Evolutionary conservation across 2,888 invertebrate genomes (phyloP).

Genomic region (Zygothrica quintamaculata): DNA sequence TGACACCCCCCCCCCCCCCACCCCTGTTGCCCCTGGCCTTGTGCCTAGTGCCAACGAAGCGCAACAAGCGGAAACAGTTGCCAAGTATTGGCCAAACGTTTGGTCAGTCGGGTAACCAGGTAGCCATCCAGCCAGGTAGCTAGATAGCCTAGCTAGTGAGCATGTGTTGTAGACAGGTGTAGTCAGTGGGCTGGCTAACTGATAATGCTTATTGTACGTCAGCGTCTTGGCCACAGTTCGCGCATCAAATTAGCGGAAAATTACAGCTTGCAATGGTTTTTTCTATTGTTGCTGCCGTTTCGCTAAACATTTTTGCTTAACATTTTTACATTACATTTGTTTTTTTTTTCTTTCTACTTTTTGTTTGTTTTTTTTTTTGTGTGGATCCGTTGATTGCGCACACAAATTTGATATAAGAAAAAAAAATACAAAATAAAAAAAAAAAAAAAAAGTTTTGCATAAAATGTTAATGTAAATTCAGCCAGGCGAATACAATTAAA

Average conservation of each 20-base stretch:
- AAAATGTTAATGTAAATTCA: slow-evolving; percentile 43
- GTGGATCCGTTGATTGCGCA: slow-evolving; percentile 45
- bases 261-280: slow-evolving; percentile 55
- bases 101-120: slow-evolving; percentile 21
- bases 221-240: slow-evolving; percentile 46
- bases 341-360: slow-evolving; percentile 1
- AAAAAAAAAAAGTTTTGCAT: slow-evolving; percentile 56
- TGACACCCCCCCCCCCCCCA: not conserved
- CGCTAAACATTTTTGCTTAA: slow-evolving; percentile 49
- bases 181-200: slow-evolving; percentile 16
- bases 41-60: slow-evolving; percentile 57
- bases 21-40: slow-evolving; percentile 30
- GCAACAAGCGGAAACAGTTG: slow-evolving; percentile 65
- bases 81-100: slow-evolving; percentile 32
- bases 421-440: too few species aligned
- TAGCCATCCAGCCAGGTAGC: slow-evolving; percentile 9
- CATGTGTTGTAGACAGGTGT: not conserved
- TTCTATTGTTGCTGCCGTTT: slow-evolving; percentile 31
- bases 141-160: too few species aligned
- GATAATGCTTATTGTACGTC: slow-evolving; percentile 26
- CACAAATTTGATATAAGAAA: slow-evolving; percentile 46
- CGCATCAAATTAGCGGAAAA: slow-evolving; percentile 76
- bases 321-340: slow-evolving; percentile 17
- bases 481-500: slow-evolving; percentile 41
- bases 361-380: slow-evolving; percentile 16